Conservation (phyloP, 2,888 invertebrate genomes). For the Caenorhabditis becei region DNA sequence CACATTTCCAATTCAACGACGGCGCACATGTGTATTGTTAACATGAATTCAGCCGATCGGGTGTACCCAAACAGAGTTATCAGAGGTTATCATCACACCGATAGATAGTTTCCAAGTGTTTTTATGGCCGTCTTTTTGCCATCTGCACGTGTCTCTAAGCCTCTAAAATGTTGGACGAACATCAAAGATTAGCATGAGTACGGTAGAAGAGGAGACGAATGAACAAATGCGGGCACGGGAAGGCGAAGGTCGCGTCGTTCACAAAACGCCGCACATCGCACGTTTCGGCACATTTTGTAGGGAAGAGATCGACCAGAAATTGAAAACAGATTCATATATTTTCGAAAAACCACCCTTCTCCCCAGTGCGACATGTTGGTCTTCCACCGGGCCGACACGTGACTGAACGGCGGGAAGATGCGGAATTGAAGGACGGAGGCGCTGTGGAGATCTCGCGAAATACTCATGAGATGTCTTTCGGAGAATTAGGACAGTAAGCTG, state of each 20-base stretch:
- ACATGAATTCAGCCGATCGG: not conserved
- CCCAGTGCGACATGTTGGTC: slow-evolving; percentile 42
- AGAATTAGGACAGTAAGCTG: no score
- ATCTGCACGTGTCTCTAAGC: slow-evolving; percentile 24
- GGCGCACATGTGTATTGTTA: slow-evolving; percentile 29
- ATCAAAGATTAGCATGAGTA: slow-evolving; percentile 44
- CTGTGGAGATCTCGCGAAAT: slow-evolving; percentile 11
- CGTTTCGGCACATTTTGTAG: slow-evolving; percentile 35
- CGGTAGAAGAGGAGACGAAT: slow-evolving; percentile 6
- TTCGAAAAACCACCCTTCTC: slow-evolving; percentile 14
- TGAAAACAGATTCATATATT: slow-evolving; percentile 7
- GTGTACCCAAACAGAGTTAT: slow-evolving; percentile 21
- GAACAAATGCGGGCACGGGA: not conserved
- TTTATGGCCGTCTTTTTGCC: slow-evolving; percentile 29
- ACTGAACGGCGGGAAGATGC: slow-evolving; percentile 7
- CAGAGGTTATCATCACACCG: slow-evolving; percentile 15
- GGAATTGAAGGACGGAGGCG: slow-evolving; percentile 6
- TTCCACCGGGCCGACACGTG: not conserved
- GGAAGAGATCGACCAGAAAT: slow-evolving; percentile 3
- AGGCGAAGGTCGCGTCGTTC: slow-evolving; percentile 25
- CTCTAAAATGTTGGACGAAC: slow-evolving; percentile 33
- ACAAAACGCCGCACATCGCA: slow-evolving; percentile 26
- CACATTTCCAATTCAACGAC: slow-evolving; percentile 1
- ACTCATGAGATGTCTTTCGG: slow-evolving; percentile 9
- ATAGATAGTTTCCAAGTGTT: slow-evolving; percentile 24